These are phyloP conservation scores for Danio kyathit DNA, from an alignment of 2,797 vertebrate species.

Conservation along the genomic window DNA sequence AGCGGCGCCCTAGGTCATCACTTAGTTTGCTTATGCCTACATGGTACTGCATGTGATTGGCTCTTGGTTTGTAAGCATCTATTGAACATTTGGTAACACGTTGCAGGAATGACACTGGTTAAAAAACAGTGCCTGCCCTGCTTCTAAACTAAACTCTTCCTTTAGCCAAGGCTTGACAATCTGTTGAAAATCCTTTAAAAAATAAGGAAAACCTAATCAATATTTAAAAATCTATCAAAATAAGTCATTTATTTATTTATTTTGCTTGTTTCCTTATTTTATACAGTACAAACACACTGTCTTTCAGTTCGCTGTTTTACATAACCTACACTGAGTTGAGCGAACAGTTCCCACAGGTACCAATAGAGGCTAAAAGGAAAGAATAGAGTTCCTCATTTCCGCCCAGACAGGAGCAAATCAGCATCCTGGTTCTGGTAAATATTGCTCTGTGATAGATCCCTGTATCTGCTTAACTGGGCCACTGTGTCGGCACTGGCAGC, in stretches of 20 bases:
- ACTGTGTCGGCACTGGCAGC: slow-evolving; percentile 28
- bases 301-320: background rate
- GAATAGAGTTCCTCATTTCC: slow-evolving; percentile 54
- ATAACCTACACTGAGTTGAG: slow-evolving; percentile 13
- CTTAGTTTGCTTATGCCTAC: no score
- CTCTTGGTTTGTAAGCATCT: no score
- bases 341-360: slow-evolving; percentile 52
- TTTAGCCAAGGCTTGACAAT: no score
- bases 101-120: no score
- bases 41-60: no score
- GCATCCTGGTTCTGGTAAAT: slow-evolving; percentile 52
- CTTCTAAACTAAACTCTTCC: no score
- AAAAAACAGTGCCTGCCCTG: no score
- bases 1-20: no score
- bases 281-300: background rate
- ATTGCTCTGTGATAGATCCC: slow-evolving; percentile 44
- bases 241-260: background rate
- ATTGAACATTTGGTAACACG: no score
- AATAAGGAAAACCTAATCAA: no score
- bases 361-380: slow-evolving; percentile 53
- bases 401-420: slow-evolving; percentile 48
- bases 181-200: no score
- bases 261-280: slow-evolving; percentile 1
- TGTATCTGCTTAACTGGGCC: slow-evolving; percentile 41
- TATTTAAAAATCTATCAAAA: no score